A percentile compares a stretch with the other conserved stretches of the same genome.
phyloP scores from a whole-genome alignment of 2,888 invertebrate genomes.

The Drosophila kuntzei region DNA sequence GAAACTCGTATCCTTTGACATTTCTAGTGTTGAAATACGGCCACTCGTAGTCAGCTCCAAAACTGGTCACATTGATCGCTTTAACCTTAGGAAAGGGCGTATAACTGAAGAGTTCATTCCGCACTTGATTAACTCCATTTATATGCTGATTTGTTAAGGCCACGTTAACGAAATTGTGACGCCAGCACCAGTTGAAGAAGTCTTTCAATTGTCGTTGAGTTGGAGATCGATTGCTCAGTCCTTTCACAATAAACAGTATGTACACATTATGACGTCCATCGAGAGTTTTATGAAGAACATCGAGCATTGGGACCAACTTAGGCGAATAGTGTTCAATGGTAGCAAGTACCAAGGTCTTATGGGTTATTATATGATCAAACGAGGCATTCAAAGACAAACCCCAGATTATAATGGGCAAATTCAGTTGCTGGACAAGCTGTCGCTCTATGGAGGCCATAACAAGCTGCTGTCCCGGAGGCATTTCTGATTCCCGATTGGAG shows the following conservation, averaged over 20 bases:
- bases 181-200: slow-evolving; percentile 51
- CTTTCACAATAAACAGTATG: slow-evolving; percentile 33
- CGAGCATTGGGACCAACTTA: slow-evolving; percentile 16
- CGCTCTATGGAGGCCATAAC: slow-evolving; percentile 27
- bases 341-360: slow-evolving; percentile 29
- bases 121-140: not conserved
- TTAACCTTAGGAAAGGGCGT: slow-evolving; percentile 44
- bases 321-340: slow-evolving; percentile 18
- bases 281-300: slow-evolving; percentile 20
- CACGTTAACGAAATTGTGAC: slow-evolving; percentile 39
- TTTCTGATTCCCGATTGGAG: not conserved
- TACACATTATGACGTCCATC: slow-evolving; percentile 26
- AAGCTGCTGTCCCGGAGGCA: not conserved
- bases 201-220: slow-evolving; percentile 2
- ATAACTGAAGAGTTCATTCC: slow-evolving; percentile 36
- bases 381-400: slow-evolving; percentile 16
- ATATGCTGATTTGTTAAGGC: slow-evolving; percentile 14
- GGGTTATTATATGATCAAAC: slow-evolving; percentile 24
- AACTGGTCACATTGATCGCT: slow-evolving; percentile 28
- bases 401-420: slow-evolving; percentile 40
- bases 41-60: slow-evolving; percentile 26
- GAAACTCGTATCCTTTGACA: slow-evolving; percentile 38
- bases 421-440: slow-evolving; percentile 19
- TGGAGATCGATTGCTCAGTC: not conserved
- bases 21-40: slow-evolving; percentile 6